Evolutionary conservation across 2,797 vertebrate genomes (phyloP).

Genomic region (Hephaestus fuliginosus): DNA sequence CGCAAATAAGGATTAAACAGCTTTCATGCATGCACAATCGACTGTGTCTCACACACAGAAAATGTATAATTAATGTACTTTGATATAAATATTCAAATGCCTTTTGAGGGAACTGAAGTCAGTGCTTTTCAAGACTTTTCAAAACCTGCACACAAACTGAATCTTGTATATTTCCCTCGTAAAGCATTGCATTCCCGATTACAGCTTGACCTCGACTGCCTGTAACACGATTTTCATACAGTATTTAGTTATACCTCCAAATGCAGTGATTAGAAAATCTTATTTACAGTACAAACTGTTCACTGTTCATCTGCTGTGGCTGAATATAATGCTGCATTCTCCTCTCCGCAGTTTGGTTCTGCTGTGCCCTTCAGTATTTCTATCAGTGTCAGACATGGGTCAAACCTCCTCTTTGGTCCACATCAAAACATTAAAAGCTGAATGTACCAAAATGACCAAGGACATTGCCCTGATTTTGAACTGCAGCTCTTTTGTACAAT

Average conservation of each 20-base stretch:
- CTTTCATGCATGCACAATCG: neutral
- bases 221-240: neutral
- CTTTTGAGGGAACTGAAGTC: neutral
- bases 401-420: slow-evolving; percentile 7
- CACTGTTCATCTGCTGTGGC: slow-evolving; percentile 5
- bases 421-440: neutral
- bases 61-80: no score
- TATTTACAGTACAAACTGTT: slow-evolving; percentile 28
- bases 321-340: slow-evolving; percentile 9
- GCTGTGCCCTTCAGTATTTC: neutral
- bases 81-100: no score
- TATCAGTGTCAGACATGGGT: slow-evolving; percentile 8
- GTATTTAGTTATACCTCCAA: slow-evolving; percentile 9
- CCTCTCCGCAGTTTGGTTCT: slow-evolving; percentile 12
- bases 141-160: neutral
- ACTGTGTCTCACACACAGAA: neutral
- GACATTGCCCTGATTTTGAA: neutral
- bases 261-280: slow-evolving; percentile 1
- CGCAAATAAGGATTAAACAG: neutral
- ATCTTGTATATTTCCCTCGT: neutral
- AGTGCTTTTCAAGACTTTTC: neutral
- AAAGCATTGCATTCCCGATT: neutral
- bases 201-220: neutral
- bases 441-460: slow-evolving; percentile 11
- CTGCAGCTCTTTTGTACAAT: neutral